Percentiles rank a stretch among this genome's conserved stretches.
Conservation (phyloP, 2,113 vertebrate species). For the Brachionichthys hirsutus region DNA sequence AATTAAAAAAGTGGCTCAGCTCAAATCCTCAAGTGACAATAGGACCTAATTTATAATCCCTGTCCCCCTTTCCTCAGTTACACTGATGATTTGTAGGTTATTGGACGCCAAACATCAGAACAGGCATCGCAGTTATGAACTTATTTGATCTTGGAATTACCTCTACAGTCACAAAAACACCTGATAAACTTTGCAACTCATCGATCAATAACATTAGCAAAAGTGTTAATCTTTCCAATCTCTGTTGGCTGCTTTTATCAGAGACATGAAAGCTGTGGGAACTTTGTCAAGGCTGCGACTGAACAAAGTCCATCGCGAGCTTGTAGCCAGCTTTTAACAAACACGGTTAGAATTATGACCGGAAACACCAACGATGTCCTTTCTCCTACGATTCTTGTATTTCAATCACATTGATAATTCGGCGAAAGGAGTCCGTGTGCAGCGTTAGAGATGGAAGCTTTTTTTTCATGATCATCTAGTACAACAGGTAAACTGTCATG, state of each 20-base stretch:
- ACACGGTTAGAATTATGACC: conserved; percentile 32
- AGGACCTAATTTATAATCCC: conserved; percentile 43
- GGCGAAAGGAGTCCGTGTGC: conserved; percentile 3
- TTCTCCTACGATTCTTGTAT: conserved; percentile 23
- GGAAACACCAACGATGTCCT: conserved; percentile 35
- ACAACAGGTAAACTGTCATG: neutral
- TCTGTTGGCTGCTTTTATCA: conserved; percentile 21
- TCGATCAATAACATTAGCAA: conserved; percentile 12
- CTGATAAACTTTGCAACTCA: neutral
- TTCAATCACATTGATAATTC: conserved; percentile 1
- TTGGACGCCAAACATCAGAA: neutral
- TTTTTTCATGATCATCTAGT: neutral
- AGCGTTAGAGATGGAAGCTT: neutral
- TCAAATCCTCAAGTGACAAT: conserved; percentile 32
- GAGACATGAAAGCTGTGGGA: conserved; percentile 33
- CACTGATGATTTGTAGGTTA: neutral
- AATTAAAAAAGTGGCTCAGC: conserved; percentile 57
- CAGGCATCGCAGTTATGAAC: neutral
- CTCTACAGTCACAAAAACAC: neutral
- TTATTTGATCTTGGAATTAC: neutral
- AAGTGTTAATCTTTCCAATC: conserved; percentile 9
- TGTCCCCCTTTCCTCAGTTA: conserved; percentile 38
- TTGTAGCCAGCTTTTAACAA: conserved; percentile 33
- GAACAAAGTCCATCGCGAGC: conserved; percentile 40
- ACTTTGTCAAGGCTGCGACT: conserved; percentile 34